Percentiles rank a stretch among this genome's conserved stretches.
Conservation (phyloP, 2,888 invertebrate species). For the Ypsolopha scabrella region DNA sequence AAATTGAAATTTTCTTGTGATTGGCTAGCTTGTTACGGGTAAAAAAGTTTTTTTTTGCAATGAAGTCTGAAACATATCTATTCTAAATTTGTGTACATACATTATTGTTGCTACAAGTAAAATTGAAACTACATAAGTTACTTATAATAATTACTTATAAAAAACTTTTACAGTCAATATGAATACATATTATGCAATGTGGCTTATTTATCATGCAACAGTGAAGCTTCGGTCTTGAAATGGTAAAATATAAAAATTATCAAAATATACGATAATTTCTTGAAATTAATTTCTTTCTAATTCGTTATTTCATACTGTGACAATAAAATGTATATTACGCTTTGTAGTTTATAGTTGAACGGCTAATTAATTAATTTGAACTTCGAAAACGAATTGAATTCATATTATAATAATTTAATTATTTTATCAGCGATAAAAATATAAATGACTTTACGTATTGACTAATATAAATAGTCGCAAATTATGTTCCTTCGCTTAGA, state of each 20-base stretch:
- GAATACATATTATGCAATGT: too few relatives aligned
- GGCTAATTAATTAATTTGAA: constrained; percentile 40
- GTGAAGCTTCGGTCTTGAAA: neutral
- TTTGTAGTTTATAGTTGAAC: constrained; percentile 55
- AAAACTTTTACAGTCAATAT: neutral
- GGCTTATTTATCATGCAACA: neutral
- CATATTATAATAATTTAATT: neutral
- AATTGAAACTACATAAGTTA: neutral
- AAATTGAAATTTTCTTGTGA: constrained; percentile 1
- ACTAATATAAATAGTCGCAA: neutral
- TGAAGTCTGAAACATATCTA: constrained; percentile 60
- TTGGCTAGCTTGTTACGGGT: constrained; percentile 9
- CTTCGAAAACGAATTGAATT: neutral
- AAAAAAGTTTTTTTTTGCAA: constrained; percentile 10
- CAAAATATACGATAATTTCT: constrained; percentile 7
- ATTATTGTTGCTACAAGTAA: constrained; percentile 27
- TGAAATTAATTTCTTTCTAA: constrained; percentile 26
- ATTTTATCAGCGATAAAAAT: neutral
- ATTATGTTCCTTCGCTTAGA: constrained; percentile 5
- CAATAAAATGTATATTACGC: constrained; percentile 67
- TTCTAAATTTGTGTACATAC: constrained; percentile 45
- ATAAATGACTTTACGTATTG: neutral
- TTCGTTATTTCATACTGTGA: constrained; percentile 58
- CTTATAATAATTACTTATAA: neutral
- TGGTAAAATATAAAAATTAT: neutral